A percentile compares a stretch with the other conserved stretches of the same genome.
Conservation (phyloP, 1,140 invertebrate genomes). For the Drosophila navojoa region DNA sequence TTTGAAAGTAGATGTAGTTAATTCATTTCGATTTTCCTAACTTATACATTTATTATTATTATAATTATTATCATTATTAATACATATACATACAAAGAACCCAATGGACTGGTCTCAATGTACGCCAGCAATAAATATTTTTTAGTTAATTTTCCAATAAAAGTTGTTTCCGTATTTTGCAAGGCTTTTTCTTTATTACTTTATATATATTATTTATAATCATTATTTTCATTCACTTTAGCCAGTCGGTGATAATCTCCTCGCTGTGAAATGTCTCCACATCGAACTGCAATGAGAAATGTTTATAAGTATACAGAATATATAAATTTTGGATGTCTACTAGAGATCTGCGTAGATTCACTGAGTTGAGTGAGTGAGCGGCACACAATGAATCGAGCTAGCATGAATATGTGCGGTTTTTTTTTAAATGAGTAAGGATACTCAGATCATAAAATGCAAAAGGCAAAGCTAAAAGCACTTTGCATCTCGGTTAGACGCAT, state of each 20-base stretch:
- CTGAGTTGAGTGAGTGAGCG: too few species aligned
- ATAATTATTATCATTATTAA: conserved; percentile 1
- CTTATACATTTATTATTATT: conserved; percentile 34
- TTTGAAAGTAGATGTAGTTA: conserved; percentile 59
- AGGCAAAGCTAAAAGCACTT: too few species aligned
- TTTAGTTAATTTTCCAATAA: conserved; percentile 60
- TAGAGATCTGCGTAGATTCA: too few species aligned
- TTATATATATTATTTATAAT: too few species aligned
- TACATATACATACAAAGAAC: conserved; percentile 22
- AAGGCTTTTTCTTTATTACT: too few species aligned
- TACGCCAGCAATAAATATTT: conserved; percentile 63
- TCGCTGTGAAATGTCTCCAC: conserved; percentile 72
- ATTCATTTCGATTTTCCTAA: conserved; percentile 39
- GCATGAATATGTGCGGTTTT: too few species aligned
- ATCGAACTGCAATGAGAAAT: conserved; percentile 57
- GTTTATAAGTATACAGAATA: neutral
- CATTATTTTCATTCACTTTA: conserved; percentile 36
- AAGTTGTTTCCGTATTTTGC: conserved; percentile 44
- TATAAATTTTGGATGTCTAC: too few species aligned
- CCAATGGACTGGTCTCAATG: conserved; percentile 57
- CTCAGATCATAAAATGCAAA: too few species aligned
- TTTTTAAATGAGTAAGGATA: too few species aligned
- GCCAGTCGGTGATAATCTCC: conserved; percentile 81
- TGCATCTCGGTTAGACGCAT: too few species aligned
- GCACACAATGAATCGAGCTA: too few species aligned